Base-by-base conservation (phyloP, 2,888 invertebrate species). In the Epistrophella euchroma region DNA sequence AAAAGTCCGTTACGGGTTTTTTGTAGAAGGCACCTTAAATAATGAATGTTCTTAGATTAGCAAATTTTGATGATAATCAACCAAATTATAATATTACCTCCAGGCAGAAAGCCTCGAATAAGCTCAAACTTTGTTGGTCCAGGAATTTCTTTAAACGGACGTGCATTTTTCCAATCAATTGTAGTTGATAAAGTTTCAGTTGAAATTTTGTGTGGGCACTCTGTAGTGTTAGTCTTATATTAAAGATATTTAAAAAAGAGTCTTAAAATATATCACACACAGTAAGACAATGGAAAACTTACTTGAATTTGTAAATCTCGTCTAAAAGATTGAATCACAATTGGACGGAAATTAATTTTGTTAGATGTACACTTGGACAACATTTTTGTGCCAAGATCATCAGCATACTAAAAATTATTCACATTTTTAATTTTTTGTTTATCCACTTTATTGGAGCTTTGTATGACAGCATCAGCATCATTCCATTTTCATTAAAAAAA, bases 161-260 rank as follows among this genome's bases (percentile, higher is more conserved):
- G 89, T 1, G 91, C 90, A 47, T 88, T 88, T n/a, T 88, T 88
- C 75, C 82, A 87, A 70, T 89, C 96, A 93, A 82, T 47, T 55
- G 83, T 45, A 19, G 4, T 15, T 32, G 83, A 37, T 28, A 0
- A 13, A 52, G 6, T n/a, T 37, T 52, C 62, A 22, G 47, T 19
- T 2, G 47, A 35, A 10, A 22, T 32, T 50, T 78, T 78, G 22
- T 74, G 74, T 15, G 82, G 77, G 25, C 82, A 82, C 4, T 68
- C 52, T 9, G 60, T 17, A 13, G 66, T 15, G 2, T 19, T 35
- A 2, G 32, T 32, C 32, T 32, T 66, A 4, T 32, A 17, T 32
- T 19, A 0, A 13, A 0, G 17, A 28, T 15, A 47, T 32, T 15
- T 17, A 45, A 11, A 45, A 11, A 11, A 6, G 2, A 22, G 1